A percentile compares a stretch with the other conserved stretches of the same genome.
These are phyloP conservation scores for Drosophila nigricruria DNA, from an alignment of 2,888 invertebrate species.

Conservation along the genomic window DNA sequence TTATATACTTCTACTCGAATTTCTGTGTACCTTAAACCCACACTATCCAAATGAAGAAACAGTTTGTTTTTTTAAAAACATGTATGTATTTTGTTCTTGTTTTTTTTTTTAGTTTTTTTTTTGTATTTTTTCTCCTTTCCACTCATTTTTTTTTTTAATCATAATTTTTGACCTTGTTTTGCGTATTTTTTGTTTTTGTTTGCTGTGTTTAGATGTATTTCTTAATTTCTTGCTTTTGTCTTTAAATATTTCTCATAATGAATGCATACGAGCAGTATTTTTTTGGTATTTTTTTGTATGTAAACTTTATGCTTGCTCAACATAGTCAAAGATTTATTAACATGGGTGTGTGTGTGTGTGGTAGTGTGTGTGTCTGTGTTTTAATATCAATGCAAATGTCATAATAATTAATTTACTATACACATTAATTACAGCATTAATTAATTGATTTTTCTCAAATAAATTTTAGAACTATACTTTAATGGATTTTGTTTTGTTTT, in stretches of 20 bases:
- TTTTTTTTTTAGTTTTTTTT: conserved; percentile 26
- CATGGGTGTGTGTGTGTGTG: conserved; percentile 39
- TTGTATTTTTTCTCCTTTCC: conserved; percentile 33
- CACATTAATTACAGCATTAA: conserved; percentile 76
- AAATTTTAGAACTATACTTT: conserved; percentile 62
- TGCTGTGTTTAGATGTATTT: conserved; percentile 38
- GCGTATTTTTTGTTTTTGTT: conserved; percentile 21
- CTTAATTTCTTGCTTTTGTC: conserved; percentile 14
- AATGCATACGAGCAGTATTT: conserved; percentile 41
- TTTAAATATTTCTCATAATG: conserved; percentile 41
- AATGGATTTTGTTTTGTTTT: conserved; percentile 14
- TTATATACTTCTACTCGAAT: too few relatives aligned
- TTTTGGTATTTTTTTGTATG: conserved; percentile 15
- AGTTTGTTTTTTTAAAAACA: conserved; percentile 66
- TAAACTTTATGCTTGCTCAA: conserved; percentile 26
- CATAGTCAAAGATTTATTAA: conserved; percentile 49
- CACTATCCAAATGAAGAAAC: conserved; percentile 20
- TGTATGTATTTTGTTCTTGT: conserved; percentile 60
- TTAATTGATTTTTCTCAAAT: conserved; percentile 69
- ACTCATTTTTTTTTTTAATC: conserved; percentile 46
- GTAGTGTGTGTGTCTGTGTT: conserved; percentile 10
- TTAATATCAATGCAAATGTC: conserved; percentile 58
- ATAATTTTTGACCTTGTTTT: conserved; percentile 41
- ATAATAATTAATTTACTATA: conserved; percentile 72
- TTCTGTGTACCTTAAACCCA: not conserved